Percentiles rank a stretch among this genome's conserved stretches.
Evolutionary conservation across 1,140 invertebrate species (phyloP).

Genomic region (Meloidogyne floridensis): DNA sequence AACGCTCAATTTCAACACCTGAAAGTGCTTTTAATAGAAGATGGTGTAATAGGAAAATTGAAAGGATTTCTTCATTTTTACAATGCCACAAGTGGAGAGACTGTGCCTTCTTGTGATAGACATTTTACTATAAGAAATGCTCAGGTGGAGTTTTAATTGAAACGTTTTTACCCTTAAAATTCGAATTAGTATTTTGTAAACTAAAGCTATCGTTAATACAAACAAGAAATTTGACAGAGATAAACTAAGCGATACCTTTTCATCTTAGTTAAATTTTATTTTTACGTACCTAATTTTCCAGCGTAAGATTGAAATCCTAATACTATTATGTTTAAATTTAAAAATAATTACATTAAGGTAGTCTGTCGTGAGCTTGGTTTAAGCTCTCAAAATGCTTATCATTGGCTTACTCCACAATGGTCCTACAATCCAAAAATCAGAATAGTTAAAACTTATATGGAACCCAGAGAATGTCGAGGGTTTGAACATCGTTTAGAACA

Average conservation of each 20-base stretch:
- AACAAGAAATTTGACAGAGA: too few relatives aligned
- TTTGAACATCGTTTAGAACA: conserved; percentile 79
- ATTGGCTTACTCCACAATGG: conserved; percentile 67
- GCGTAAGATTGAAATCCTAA: too few relatives aligned
- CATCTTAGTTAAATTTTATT: too few relatives aligned
- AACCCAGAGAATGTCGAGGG: conserved; percentile 81
- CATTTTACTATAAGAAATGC: conserved; percentile 91
- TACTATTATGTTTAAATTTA: too few relatives aligned
- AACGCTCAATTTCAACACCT: conserved; percentile 59
- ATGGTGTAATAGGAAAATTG: conserved; percentile 46
- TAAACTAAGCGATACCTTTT: too few relatives aligned
- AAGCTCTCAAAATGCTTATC: conserved; percentile 83
- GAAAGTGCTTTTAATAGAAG: conserved; percentile 59
- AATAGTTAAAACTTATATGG: conserved; percentile 87
- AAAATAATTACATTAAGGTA: conserved; percentile 67
- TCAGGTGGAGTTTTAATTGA: conserved; percentile 69
- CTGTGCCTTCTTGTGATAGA: conserved; percentile 92
- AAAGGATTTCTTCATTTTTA: conserved; percentile 88
- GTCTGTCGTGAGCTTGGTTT: conserved; percentile 92
- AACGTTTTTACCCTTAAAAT: too few relatives aligned
- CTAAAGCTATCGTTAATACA: too few relatives aligned
- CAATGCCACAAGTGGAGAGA: conserved; percentile 89
- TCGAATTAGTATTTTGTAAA: too few relatives aligned
- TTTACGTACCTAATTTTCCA: too few relatives aligned
- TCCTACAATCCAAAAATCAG: conserved; percentile 66